Evolutionary conservation across 2,888 invertebrate genomes (phyloP), one percentile per base, ranked within the genome.

Genomic region (Cepaea hortensis): DNA sequence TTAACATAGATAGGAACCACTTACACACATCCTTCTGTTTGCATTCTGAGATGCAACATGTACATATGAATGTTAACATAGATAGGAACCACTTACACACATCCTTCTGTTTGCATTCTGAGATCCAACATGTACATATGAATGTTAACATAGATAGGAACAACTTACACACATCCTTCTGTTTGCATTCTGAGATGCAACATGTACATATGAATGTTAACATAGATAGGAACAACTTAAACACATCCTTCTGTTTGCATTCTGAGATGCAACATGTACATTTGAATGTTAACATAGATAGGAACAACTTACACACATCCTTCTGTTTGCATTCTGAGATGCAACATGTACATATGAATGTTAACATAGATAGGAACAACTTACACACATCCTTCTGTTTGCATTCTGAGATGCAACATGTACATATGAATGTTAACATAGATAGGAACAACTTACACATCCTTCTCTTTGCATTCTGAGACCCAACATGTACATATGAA

Each of bases 21-120:
- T 75, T 46, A 75, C 75, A 15, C 48, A 48, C 48, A 15, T 75
- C 75, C 18, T 46, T 48, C 48, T 23, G 35, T 13, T 15, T 75
- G 48, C 48, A 75, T 75, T 75, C 75, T 48, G 75, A 75, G 18
- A 48, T 46, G 1, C 20, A 15, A 13, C 75, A 48, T 5, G 20
- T 15, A 46, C 46, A 75, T 75, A 75, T 3, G 4, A 48, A 4
- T 13, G 46, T 13, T 3, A 46, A 48, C 46, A 75, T 1, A 48
- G n/a, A n/a, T n/a, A n/a, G n/a, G n/a, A n/a, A n/a, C n/a, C n/a
- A 75, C 75, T 75, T 46, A 75, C 75, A 15, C 48, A 48, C 48
- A 15, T 75, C 75, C 18, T 46, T 48, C 48, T 23, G 35, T 13
- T 15, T 75, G 48, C 48, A 75, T 75, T 75, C 75, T 48, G 75